Evolutionary conservation across 64 coral and sea anemone genomes (phyloP).

Genomic region (Hydrozoanthus tunicans): DNA sequence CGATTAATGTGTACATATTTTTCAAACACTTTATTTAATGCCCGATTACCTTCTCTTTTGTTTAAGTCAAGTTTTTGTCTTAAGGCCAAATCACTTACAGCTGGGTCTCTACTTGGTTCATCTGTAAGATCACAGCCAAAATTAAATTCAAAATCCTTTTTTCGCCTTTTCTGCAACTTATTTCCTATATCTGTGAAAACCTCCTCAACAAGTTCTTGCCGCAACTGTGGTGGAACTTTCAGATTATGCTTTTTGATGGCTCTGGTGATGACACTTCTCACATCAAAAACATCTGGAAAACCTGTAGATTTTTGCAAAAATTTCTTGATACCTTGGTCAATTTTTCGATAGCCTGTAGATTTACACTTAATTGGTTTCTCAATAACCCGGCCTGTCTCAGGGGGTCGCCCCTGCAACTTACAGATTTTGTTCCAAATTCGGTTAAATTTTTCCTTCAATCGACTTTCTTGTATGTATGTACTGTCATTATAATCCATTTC

Average conservation of each 20-base stretch:
- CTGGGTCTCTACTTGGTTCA: slow-evolving; percentile 70
- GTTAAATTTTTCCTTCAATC: slow-evolving; percentile 82
- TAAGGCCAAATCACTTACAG: slow-evolving; percentile 36
- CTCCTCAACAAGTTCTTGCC: slow-evolving; percentile 74
- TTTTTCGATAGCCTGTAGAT: slow-evolving; percentile 64
- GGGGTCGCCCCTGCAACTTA: slow-evolving; percentile 64
- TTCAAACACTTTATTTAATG: slow-evolving; percentile 76
- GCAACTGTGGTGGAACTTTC: slow-evolving; percentile 56
- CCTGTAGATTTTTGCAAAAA: slow-evolving; percentile 73
- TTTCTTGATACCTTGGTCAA: slow-evolving; percentile 78
- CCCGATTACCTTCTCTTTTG: slow-evolving; percentile 56
- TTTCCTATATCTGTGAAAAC: slow-evolving; percentile 90
- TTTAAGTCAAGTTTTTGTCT: slow-evolving; percentile 73
- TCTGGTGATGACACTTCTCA: slow-evolving; percentile 63
- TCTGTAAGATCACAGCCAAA: slow-evolving; percentile 91
- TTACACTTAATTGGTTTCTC: slow-evolving; percentile 76
- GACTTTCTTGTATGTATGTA: slow-evolving; percentile 85
- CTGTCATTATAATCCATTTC: slow-evolving; percentile 89
- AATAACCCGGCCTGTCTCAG: slow-evolving; percentile 84
- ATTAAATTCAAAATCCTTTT: slow-evolving; percentile 82
- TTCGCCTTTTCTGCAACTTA: slow-evolving; percentile 83
- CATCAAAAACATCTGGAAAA: slow-evolving; percentile 94
- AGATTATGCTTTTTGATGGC: slow-evolving; percentile 71
- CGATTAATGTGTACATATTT: slow-evolving; percentile 64
- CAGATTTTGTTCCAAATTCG: slow-evolving; percentile 92